Percentiles rank a stretch among this genome's conserved stretches.
phyloP scores from a whole-genome alignment of 1,140 invertebrate genomes.

The Megathymus violae region DNA sequence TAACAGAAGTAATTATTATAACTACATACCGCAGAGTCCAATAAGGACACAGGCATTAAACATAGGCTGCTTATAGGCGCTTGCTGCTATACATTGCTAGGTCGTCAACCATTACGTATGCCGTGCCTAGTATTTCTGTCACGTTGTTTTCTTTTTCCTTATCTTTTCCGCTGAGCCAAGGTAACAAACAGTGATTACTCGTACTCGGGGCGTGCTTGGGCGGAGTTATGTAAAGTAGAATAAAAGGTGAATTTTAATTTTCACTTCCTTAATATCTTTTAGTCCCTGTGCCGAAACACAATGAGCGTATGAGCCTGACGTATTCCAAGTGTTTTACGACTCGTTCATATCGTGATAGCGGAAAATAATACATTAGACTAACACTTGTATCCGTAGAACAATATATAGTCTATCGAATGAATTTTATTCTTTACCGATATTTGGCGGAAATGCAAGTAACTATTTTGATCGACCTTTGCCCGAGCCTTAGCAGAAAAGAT shows the following conservation, averaged over 20 bases:
- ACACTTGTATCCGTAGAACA: too few relatives aligned
- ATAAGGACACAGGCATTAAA: neutral
- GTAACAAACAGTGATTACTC: slow-evolving; percentile 31
- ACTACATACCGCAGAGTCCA: neutral
- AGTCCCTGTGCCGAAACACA: neutral
- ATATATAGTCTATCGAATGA: too few relatives aligned
- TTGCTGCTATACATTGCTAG: neutral
- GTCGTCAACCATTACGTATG: slow-evolving; percentile 22
- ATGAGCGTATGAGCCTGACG: neutral
- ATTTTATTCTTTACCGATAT: too few relatives aligned
- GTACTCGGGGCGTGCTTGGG: slow-evolving; percentile 25
- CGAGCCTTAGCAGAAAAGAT: too few relatives aligned
- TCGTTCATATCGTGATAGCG: too few relatives aligned
- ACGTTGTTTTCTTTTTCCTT: slow-evolving; percentile 34
- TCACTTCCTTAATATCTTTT: slow-evolving; percentile 13
- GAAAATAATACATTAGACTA: too few relatives aligned
- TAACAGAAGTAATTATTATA: neutral
- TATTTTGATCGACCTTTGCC: too few relatives aligned
- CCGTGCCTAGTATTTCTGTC: slow-evolving; percentile 31
- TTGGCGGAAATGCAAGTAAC: too few relatives aligned
- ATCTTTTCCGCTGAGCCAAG: slow-evolving; percentile 32
- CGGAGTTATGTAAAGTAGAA: slow-evolving; percentile 32
- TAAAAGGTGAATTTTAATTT: slow-evolving; percentile 29
- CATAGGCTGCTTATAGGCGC: neutral
- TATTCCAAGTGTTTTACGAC: neutral